Base-by-base conservation (phyloP, 1,140 invertebrate species). In the Leucophenga varia region DNA sequence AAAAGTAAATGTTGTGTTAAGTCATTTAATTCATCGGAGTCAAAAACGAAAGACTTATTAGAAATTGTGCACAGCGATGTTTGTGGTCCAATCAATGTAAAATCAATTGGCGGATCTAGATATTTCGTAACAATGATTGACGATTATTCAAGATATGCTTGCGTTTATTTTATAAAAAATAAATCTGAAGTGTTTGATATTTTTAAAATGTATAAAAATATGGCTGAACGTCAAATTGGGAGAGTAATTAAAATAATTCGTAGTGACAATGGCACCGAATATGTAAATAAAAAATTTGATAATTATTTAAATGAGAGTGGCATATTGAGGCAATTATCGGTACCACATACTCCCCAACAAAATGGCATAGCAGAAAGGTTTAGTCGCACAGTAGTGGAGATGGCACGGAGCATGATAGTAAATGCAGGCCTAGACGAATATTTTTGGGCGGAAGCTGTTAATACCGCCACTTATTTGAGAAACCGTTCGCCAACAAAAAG, bases 61-160 rank as follows among this genome's bases (percentile, higher is more conserved):
- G 50, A 72, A 35, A 22, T 64, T 14, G 48, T 76, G 13, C 68
- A 72, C 43, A 40, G 43, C n/a, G 68, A 75, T 53, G 37, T 76
- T 7, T 72, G 64, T 50, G 68, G 71, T 22, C 63, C 68, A 20
- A 72, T 68, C 57, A 47, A 54, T 22, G 54, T 31, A n/a, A 18
- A 19, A 38, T 72, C 68, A 31, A 34, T 63, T 45, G 57, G 57
- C 20, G 54, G 50, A 17, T 34, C 57, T 14, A 47, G 53, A 10
- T 76, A 76, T 52, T 76, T 76, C 51, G 30, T 77, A 8, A 32
- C 68, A 4, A 54, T 63, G 3, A 64, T 64, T 43, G 67, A 74
- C 44, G 64, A 74, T 38, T 52, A 47, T 17, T 58, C 35, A 32
- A 54, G 19, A 16, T 41, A 28, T 21, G 25, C 46, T 76, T 43